A percentile compares a stretch with the other conserved stretches of the same genome.
Evolutionary conservation across 2,888 invertebrate genomes (phyloP).

Genomic region (Agonopterix subpropinquella): DNA sequence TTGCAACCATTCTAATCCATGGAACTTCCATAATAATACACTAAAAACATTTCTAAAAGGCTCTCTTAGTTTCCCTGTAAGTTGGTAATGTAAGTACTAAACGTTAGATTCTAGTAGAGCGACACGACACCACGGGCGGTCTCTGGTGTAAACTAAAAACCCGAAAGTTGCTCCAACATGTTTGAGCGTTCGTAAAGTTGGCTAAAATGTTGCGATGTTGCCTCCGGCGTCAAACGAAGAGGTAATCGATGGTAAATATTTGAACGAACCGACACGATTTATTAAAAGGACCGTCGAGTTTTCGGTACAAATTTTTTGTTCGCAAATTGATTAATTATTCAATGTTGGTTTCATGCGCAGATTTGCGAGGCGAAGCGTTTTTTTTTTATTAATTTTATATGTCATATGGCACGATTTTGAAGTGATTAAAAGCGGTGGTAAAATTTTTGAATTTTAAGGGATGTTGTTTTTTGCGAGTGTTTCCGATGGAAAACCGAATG

Average conservation of each 20-base stretch:
- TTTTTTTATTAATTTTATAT: no score
- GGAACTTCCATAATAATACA: no score
- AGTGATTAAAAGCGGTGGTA: no score
- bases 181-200: constrained; percentile 4
- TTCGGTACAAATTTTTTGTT: no score
- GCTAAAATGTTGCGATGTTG: constrained; percentile 5
- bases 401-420: no score
- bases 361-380: no score
- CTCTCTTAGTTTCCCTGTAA: not conserved
- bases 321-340: no score
- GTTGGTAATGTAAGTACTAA: constrained; percentile 3
- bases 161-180: constrained; percentile 8
- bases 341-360: no score
- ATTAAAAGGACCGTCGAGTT: not conserved
- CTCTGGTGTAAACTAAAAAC: constrained; percentile 9
- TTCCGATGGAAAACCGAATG: no score
- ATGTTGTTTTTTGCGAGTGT: no score
- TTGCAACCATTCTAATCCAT: no score
- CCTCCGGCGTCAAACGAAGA: not conserved
- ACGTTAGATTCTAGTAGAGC: not conserved
- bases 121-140: not conserved
- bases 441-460: no score
- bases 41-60: not conserved
- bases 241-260: constrained; percentile 7
- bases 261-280: constrained; percentile 1